These are phyloP conservation scores for Eonycteris spelaea DNA, from an alignment of 2,113 vertebrate genomes.

Conservation along the genomic window DNA sequence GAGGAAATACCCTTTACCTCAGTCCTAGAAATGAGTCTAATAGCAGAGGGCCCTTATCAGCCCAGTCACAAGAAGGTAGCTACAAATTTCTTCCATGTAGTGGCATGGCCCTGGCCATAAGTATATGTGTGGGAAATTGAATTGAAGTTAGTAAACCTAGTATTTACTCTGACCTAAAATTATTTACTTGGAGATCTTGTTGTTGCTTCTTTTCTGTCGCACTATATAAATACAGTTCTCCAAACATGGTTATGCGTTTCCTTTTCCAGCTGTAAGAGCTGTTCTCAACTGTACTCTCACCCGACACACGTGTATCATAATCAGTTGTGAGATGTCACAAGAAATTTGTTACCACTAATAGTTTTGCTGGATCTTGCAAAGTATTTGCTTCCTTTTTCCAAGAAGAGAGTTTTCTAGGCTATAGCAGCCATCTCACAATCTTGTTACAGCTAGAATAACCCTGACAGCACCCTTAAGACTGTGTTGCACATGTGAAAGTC, in stretches of 20 bases:
- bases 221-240: conserved; percentile 50
- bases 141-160: conserved; percentile 48
- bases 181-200: conserved; percentile 39
- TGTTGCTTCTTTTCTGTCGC: conserved; percentile 36
- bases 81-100: not conserved
- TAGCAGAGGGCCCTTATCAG: not conserved
- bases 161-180: conserved; percentile 49
- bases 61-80: not conserved
- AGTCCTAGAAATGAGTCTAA: not conserved
- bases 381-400: conserved; percentile 37
- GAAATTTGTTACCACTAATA: conserved; percentile 50
- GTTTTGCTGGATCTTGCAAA: conserved; percentile 38
- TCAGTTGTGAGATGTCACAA: conserved; percentile 60
- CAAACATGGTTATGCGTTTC: conserved; percentile 12
- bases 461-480: not conserved
- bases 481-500: not conserved
- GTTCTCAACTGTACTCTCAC: not conserved
- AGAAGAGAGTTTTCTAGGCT: conserved; percentile 19
- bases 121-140: not conserved
- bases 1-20: not conserved
- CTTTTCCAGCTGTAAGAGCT: not conserved
- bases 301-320: not conserved
- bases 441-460: not conserved
- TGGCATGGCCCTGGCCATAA: not conserved
- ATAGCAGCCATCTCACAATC: not conserved